Evolutionary conservation across 2,113 vertebrate genomes (phyloP).

Genomic region (Vulpes vulpes): DNA sequence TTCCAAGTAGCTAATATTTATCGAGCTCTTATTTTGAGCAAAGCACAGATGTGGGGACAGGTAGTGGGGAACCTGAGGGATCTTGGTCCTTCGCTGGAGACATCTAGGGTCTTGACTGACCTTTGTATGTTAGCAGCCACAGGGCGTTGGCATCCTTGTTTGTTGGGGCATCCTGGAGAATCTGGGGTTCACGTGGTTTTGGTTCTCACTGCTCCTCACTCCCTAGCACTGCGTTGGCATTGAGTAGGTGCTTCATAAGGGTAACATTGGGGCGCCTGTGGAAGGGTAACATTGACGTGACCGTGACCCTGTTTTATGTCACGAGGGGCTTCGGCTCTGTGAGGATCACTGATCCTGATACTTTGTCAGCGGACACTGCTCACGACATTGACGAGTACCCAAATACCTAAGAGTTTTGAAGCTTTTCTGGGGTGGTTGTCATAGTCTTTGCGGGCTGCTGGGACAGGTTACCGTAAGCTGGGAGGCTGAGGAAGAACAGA

Average conservation of each 20-base stretch:
- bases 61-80: too few relatives aligned
- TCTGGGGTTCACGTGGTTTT: not conserved
- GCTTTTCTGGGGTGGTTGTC: not conserved
- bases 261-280: too few relatives aligned
- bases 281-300: too few relatives aligned
- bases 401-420: not conserved
- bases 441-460: fast-evolving
- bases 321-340: not conserved
- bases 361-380: too few relatives aligned
- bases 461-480: too few relatives aligned
- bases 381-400: fast-evolving
- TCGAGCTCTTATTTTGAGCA: not conserved
- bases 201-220: fast-evolving
- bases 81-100: not conserved
- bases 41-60: not conserved
- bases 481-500: not conserved
- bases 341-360: not conserved
- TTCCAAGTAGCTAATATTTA: not conserved
- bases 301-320: fast-evolving
- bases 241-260: not conserved
- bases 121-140: fast-evolving
- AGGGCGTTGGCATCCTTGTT: fast-evolving
- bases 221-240: not conserved
- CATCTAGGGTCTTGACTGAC: fast-evolving
- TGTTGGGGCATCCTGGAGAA: fast-evolving